Evolutionary conservation across 2,888 invertebrate genomes (phyloP), one percentile per base, ranked within the genome.

Genomic region (Julus scanicus): DNA sequence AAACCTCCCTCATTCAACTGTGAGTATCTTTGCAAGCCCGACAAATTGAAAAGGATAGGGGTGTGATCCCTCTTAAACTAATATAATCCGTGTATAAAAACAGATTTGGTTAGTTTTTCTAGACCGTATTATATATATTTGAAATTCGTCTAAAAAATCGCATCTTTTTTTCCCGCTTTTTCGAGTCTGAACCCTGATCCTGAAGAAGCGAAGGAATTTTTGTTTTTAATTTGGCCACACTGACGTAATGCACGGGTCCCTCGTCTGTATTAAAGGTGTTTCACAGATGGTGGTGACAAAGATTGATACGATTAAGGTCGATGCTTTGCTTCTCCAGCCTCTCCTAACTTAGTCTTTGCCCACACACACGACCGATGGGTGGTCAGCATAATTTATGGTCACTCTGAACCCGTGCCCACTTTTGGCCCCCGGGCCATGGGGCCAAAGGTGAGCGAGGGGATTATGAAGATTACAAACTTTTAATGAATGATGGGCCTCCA

Each of bases 201-300:
- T 29, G 5, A 71, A 8, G n/a, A 63, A 63, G 63, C 4, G 20
- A 9, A n/a, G 9, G 57, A 57, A 17, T 15, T 17, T 15, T 11
- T 2, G 13, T 57, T 63, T 63, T 63, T 63, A 63, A 63, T 20
- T 29, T 29, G 71, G 9, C 71, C 71, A 8, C 71, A 9, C 4
- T 71, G 71, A 9, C 20, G 71, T n/a, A 3, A 20, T 71, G 9
- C 29, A 8, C 9, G n/a, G 29, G 17, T 84, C 84, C 40, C 15
- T 40, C 48, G 11, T 84, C 48, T 84, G 20, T 84, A 84, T 84
- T 2, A 84, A 84, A 44, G 84, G 84, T 84, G 84, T 84, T 84
- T 8, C 84, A 20, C 84, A 84, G 84, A 84, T 84, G 40, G 84
- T 84, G 84, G 84, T 84, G 48, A 84, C 84, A 84, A 84, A 84